Percentiles rank a stretch among this genome's conserved stretches.
Evolutionary conservation across 2,888 invertebrate species (phyloP).

Genomic region (Agrypnus murinus): DNA sequence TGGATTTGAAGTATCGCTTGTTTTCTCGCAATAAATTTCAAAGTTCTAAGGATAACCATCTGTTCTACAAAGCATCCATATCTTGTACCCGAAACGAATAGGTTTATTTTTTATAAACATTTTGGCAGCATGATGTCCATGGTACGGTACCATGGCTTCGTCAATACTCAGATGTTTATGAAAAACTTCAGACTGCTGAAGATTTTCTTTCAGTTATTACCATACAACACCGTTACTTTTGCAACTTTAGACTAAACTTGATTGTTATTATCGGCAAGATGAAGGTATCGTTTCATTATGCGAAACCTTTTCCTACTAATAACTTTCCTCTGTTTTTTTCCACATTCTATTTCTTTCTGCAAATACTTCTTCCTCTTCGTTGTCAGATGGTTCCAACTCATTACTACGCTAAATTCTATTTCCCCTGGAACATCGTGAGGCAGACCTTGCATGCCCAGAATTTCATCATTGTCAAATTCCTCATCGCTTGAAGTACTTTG

Average conservation of each 20-base stretch:
- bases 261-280: conserved; percentile 16
- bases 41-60: conserved; percentile 12
- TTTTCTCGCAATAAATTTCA: background rate
- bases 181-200: background rate
- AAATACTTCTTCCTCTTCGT: conserved; percentile 1
- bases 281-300: conserved; percentile 14
- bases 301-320: conserved; percentile 7
- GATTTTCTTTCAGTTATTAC: background rate
- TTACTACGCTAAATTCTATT: too few species aligned
- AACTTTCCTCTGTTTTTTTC: too few species aligned
- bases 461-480: background rate
- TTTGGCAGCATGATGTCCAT: conserved; percentile 12
- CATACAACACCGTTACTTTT: background rate
- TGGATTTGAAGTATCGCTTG: background rate
- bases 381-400: background rate
- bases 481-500: too few species aligned
- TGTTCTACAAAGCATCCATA: conserved; percentile 5
- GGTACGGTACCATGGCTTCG: conserved; percentile 22
- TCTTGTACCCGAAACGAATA: conserved; percentile 20
- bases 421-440: too few species aligned
- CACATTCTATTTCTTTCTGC: background rate
- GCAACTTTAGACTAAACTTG: background rate
- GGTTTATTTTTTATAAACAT: conserved; percentile 25
- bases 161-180: background rate
- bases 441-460: background rate